phyloP scores from a whole-genome alignment of 2,888 invertebrate genomes.

The Nomada flava region DNA sequence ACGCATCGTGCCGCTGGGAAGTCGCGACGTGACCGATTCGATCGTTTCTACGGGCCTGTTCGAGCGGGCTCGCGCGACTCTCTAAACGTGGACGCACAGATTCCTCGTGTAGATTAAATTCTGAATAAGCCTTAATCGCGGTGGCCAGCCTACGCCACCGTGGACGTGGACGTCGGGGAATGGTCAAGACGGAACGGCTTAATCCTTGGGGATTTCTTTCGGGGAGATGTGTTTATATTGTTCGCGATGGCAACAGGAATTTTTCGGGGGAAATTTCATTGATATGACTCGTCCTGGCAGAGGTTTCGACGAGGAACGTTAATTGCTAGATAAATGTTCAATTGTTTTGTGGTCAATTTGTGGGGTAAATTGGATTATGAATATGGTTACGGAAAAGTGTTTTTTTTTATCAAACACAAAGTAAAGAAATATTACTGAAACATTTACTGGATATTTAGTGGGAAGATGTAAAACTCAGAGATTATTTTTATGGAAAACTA shows the following conservation, averaged over 20 bases:
- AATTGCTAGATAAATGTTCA: no score
- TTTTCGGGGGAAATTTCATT: no score
- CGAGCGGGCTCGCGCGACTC: conserved; percentile 40
- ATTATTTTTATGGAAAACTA: no score
- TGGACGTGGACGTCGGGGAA: conserved; percentile 21
- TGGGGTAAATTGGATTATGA: no score
- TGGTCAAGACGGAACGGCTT: conserved; percentile 26
- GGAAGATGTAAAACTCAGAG: no score
- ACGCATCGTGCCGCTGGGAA: conserved; percentile 69
- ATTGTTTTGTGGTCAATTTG: no score
- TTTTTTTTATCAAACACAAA: no score
- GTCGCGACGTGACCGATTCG: conserved; percentile 72
- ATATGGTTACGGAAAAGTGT: no score
- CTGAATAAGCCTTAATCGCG: conserved; percentile 53
- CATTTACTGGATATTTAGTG: no score
- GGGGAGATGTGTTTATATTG: neutral
- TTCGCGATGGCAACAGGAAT: neutral
- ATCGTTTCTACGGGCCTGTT: conserved; percentile 54
- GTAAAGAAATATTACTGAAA: no score
- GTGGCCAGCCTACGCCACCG: conserved; percentile 26
- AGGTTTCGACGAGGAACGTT: no score
- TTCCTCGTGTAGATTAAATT: conserved; percentile 54
- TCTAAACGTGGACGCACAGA: conserved; percentile 43
- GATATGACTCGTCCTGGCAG: no score
- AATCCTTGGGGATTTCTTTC: conserved; percentile 15